phyloP scores from a whole-genome alignment of 2,797 vertebrate species.

The Rhabdomys pumilio region DNA sequence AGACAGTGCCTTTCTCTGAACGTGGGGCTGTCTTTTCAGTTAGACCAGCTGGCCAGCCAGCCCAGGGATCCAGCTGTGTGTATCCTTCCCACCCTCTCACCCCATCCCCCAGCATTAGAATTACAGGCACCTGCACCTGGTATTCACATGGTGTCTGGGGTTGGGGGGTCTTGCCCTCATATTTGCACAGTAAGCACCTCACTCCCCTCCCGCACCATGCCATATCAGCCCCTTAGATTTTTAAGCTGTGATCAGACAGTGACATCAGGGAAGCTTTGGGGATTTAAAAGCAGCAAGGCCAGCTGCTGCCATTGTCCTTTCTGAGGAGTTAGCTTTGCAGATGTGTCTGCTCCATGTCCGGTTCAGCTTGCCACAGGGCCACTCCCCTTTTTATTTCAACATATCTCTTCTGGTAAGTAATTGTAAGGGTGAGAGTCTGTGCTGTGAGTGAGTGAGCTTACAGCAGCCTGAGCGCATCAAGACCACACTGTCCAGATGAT shows the following conservation, averaged over 20 bases:
- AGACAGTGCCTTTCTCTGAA: background rate
- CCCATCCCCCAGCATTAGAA: background rate
- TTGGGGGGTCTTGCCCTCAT: background rate
- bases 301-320: background rate
- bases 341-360: background rate
- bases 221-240: background rate
- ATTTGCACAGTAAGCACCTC: background rate
- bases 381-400: background rate
- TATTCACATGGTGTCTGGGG: too few relatives aligned
- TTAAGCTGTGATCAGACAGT: background rate
- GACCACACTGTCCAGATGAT: rapidly evolving
- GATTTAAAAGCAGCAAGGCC: background rate
- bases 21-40: background rate
- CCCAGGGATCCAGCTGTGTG: background rate
- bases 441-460: background rate
- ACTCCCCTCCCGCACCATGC: too few relatives aligned
- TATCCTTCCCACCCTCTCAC: background rate
- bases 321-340: background rate
- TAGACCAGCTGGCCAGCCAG: background rate
- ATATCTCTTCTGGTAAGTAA: background rate
- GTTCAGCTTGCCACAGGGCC: background rate
- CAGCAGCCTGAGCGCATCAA: background rate
- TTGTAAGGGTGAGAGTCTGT: background rate
- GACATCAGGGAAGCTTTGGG: background rate
- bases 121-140: background rate